phyloP scores from a whole-genome alignment of 2,888 invertebrate species.

The Nudaria mundana region DNA sequence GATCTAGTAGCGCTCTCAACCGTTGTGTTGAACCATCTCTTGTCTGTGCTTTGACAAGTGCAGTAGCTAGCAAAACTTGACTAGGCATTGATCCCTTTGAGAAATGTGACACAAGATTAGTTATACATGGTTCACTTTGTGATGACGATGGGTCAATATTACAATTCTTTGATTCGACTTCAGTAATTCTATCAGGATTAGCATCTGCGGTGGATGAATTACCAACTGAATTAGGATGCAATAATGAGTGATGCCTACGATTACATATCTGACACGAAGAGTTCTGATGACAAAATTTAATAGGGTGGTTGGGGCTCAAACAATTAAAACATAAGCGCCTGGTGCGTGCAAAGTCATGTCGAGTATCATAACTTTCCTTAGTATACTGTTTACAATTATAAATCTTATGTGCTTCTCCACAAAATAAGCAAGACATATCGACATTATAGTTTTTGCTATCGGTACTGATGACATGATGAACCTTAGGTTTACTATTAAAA shows the following conservation, averaged over 20 bases:
- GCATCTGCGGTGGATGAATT: not conserved
- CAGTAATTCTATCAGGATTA: too few relatives aligned
- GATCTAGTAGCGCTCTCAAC: too few relatives aligned
- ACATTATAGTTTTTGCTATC: not conserved
- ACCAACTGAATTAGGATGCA: conserved; percentile 1
- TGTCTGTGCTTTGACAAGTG: too few relatives aligned
- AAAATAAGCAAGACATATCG: not conserved
- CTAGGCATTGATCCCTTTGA: too few relatives aligned
- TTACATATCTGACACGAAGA: conserved; percentile 5
- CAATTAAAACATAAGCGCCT: conserved; percentile 9
- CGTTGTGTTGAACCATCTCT: too few relatives aligned
- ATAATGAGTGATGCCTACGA: conserved; percentile 4
- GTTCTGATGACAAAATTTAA: conserved; percentile 7
- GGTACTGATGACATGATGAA: not conserved
- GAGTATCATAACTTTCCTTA: not conserved
- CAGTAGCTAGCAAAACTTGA: too few relatives aligned
- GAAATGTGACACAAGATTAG: too few relatives aligned
- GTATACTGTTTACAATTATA: not conserved
- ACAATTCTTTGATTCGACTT: too few relatives aligned
- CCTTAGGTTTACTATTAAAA: not conserved
- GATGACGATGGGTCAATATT: too few relatives aligned
- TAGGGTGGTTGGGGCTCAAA: conserved; percentile 7
- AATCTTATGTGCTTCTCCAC: not conserved
- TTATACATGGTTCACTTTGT: too few relatives aligned
- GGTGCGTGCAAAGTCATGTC: not conserved